These are phyloP conservation scores for Tolmerus cingulatus DNA, from an alignment of 2,888 invertebrate genomes.

Conservation along the genomic window DNA sequence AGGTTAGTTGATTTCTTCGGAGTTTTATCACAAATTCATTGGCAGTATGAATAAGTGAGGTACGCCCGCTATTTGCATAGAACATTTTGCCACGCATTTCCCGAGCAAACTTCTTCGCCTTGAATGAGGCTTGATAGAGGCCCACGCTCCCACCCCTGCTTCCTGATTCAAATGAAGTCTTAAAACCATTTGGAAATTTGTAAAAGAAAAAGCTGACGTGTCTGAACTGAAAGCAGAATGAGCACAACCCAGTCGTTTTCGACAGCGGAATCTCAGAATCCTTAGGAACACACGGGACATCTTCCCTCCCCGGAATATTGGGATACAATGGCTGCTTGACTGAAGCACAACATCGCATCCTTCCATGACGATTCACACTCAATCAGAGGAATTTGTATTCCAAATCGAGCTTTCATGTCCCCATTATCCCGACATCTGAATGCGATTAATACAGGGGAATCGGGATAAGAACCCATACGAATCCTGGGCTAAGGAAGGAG, in stretches of 20 bases:
- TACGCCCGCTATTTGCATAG: background rate
- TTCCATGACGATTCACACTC: slow-evolving; percentile 30
- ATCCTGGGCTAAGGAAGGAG: background rate
- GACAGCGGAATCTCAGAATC: background rate
- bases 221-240: slow-evolving; percentile 15
- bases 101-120: background rate
- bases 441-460: background rate
- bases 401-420: slow-evolving; percentile 21
- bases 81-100: background rate
- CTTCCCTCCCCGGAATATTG: background rate
- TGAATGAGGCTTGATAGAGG: background rate
- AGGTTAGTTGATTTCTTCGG: background rate
- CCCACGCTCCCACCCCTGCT: background rate
- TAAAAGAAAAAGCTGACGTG: slow-evolving; percentile 14
- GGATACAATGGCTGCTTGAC: slow-evolving; percentile 24
- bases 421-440: slow-evolving; percentile 14
- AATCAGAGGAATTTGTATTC: slow-evolving; percentile 17
- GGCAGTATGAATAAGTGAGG: background rate
- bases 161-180: slow-evolving; percentile 11
- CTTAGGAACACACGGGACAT: background rate
- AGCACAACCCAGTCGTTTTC: slow-evolving; percentile 3
- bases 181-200: slow-evolving; percentile 22
- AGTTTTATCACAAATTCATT: background rate
- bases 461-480: background rate
- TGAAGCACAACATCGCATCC: slow-evolving; percentile 23